These are phyloP conservation scores for Polyommatus icarus DNA, from an alignment of 2,888 invertebrate species.

Conservation along the genomic window DNA sequence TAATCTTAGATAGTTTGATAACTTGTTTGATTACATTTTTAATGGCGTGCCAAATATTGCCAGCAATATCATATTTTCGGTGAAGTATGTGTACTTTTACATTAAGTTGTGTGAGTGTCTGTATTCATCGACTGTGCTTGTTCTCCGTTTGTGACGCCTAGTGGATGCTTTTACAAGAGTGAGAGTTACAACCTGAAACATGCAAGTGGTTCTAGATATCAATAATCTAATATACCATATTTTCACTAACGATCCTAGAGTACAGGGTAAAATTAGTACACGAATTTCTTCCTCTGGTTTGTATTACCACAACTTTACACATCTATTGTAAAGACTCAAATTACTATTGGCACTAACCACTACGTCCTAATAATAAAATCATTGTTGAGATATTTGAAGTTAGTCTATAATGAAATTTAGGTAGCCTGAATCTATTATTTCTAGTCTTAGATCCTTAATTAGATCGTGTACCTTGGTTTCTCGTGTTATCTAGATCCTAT, in stretches of 20 bases:
- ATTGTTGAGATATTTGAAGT: conserved; percentile 71
- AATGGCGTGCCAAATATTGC: conserved; percentile 70
- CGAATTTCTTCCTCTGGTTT: conserved; percentile 69
- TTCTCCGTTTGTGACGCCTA: conserved; percentile 53
- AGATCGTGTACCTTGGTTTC: conserved; percentile 42
- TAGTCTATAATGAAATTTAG: conserved; percentile 61
- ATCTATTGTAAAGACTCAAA: conserved; percentile 69
- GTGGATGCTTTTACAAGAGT: conserved; percentile 70
- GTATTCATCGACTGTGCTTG: conserved; percentile 47
- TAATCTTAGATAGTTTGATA: conserved; percentile 75
- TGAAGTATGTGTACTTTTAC: conserved; percentile 50
- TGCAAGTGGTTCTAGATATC: conserved; percentile 35
- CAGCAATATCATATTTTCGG: conserved; percentile 50
- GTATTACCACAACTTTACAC: conserved; percentile 66
- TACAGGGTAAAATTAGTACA: conserved; percentile 79
- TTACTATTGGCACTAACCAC: conserved; percentile 73
- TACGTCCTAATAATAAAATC: conserved; percentile 64
- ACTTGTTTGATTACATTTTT: conserved; percentile 72
- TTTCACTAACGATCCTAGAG: conserved; percentile 76
- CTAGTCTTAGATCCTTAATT: conserved; percentile 61
- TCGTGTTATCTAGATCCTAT: conserved; percentile 50
- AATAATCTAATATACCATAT: conserved; percentile 46
- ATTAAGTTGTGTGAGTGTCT: conserved; percentile 50
- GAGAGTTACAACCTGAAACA: conserved; percentile 52
- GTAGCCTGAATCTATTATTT: conserved; percentile 60